Conservation (phyloP, 2,797 vertebrate species). For the Oreortyx pictus region DNA sequence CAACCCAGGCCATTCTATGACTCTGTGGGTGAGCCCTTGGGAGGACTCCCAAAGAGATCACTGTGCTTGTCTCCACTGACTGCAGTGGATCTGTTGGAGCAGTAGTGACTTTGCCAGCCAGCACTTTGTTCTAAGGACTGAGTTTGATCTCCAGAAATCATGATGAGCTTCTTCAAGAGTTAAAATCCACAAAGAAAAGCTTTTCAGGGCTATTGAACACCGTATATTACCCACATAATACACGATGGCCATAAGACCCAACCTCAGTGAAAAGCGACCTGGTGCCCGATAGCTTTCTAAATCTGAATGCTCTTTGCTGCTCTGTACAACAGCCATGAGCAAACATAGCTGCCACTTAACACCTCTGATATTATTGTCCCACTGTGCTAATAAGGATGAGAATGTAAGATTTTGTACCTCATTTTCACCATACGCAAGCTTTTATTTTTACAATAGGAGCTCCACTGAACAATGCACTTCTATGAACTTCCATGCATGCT, state of each 20-base stretch:
- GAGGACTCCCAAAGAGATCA: background rate
- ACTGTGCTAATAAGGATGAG: slow-evolving; percentile 62
- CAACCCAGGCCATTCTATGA: too few relatives aligned
- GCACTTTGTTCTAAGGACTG: background rate
- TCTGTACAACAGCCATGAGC: background rate
- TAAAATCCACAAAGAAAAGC: slow-evolving; percentile 22
- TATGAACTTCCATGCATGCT: rapidly evolving
- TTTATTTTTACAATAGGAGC: slow-evolving; percentile 32
- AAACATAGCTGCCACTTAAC: slow-evolving; percentile 61
- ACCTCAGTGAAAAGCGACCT: background rate
- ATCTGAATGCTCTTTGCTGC: slow-evolving; percentile 7
- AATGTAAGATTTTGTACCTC: slow-evolving; percentile 22
- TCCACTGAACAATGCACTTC: slow-evolving; percentile 11
- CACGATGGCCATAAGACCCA: slow-evolving; percentile 4
- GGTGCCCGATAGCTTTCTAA: slow-evolving; percentile 5
- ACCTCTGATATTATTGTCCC: slow-evolving; percentile 65
- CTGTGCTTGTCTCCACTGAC: background rate
- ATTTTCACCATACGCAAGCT: slow-evolving; percentile 59
- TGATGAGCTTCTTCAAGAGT: background rate
- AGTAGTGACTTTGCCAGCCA: background rate
- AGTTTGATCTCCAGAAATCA: background rate
- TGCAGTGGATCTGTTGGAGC: background rate
- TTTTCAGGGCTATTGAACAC: background rate
- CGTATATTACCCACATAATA: background rate
- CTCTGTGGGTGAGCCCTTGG: background rate